These are phyloP conservation scores for Arremon brunneinucha DNA, from an alignment of 2,797 vertebrate genomes.

Conservation along the genomic window DNA sequence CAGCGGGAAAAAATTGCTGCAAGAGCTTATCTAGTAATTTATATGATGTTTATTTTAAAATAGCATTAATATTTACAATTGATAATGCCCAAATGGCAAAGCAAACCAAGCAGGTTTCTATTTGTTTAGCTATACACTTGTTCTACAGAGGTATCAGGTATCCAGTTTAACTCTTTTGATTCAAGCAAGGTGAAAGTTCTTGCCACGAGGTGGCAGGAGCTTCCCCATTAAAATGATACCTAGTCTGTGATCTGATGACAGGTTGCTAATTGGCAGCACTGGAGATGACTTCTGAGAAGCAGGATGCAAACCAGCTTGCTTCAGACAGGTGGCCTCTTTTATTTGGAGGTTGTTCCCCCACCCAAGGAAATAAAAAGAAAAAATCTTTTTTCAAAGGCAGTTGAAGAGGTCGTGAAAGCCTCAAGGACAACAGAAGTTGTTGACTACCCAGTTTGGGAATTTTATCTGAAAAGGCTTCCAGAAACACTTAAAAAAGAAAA, in stretches of 20 bases:
- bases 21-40: neutral
- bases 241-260: neutral
- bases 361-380: neutral
- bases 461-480: neutral
- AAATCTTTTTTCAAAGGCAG: neutral
- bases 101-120: neutral
- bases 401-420: neutral
- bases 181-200: neutral
- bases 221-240: neutral
- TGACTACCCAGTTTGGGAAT: neutral
- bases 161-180: neutral
- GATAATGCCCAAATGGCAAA: neutral
- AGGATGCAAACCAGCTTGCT: neutral
- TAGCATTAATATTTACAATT: neutral
- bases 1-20: neutral
- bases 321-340: rapidly evolving
- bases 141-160: neutral
- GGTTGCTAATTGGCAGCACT: neutral
- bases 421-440: neutral
- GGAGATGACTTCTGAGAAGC: neutral
- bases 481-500: neutral
- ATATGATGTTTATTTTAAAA: neutral
- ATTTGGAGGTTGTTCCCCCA: neutral
- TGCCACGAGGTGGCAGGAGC: neutral
- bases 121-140: neutral